Evolutionary conservation across 2,888 invertebrate genomes (phyloP).

Genomic region (Eupithecia subumbrata): DNA sequence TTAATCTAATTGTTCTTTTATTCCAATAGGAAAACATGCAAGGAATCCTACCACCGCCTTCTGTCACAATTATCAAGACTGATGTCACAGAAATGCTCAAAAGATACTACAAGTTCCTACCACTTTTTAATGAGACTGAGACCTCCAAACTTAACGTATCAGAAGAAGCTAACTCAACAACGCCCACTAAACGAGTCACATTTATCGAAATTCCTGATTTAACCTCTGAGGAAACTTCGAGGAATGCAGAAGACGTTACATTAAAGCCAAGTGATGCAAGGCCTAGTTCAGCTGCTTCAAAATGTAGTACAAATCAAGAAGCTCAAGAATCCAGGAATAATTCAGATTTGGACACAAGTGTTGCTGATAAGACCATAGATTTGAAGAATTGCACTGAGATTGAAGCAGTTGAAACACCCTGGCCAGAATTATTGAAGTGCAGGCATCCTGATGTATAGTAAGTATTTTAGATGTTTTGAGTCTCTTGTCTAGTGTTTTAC

Average conservation of each 20-base stretch:
- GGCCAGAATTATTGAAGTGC: conserved; percentile 86
- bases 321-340: conserved; percentile 36
- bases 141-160: conserved; percentile 53
- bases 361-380: conserved; percentile 63
- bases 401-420: conserved; percentile 73
- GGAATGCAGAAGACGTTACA: conserved; percentile 31
- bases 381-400: conserved; percentile 65
- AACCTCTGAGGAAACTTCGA: conserved; percentile 24
- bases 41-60: conserved; percentile 90
- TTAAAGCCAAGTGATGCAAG: conserved; percentile 18
- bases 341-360: conserved; percentile 62
- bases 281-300: neutral
- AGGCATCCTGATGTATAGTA: conserved; percentile 89
- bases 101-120: conserved; percentile 81
- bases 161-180: conserved; percentile 65
- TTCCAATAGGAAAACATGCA: conserved; percentile 82
- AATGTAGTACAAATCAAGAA: conserved; percentile 12
- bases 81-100: conserved; percentile 87
- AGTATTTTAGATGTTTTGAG: conserved; percentile 60
- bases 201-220: conserved; percentile 69
- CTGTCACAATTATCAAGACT: conserved; percentile 87
- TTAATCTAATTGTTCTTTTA: conserved; percentile 5
- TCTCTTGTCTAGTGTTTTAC: too few relatives aligned
- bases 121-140: conserved; percentile 73
- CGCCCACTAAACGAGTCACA: conserved; percentile 73